phyloP scores from a whole-genome alignment of 2,888 invertebrate genomes.

The Sepiola atlantica region DNA sequence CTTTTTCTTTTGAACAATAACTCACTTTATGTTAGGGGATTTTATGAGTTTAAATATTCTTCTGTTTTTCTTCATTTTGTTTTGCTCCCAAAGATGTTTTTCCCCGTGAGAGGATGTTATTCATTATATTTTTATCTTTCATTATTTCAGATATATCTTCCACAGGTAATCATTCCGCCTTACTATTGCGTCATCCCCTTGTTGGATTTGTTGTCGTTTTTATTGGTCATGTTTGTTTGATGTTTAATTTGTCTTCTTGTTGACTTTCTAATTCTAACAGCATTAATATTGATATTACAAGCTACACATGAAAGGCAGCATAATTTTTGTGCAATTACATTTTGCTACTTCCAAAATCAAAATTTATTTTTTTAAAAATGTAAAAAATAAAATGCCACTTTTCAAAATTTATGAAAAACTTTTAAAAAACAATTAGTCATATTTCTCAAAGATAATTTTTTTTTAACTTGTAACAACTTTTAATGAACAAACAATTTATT shows the following conservation, averaged over 20 bases:
- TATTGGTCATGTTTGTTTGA: not conserved
- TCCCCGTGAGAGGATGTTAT: not conserved
- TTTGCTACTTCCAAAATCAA: not conserved
- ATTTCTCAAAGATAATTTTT: not conserved
- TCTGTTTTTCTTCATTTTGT: not conserved
- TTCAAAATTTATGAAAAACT: too few species aligned
- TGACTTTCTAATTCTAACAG: not conserved
- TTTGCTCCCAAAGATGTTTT: not conserved
- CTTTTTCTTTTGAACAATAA: too few species aligned
- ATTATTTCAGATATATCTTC: constrained; percentile 14
- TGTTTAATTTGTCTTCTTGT: not conserved
- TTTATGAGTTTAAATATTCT: not conserved
- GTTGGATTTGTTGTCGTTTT: not conserved
- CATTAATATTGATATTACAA: not conserved
- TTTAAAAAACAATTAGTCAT: not conserved
- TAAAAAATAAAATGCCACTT: too few species aligned
- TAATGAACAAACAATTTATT: too few species aligned
- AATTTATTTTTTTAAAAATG: too few species aligned
- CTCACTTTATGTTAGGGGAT: too few species aligned
- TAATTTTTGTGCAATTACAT: too few species aligned
- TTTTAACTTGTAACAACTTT: not conserved
- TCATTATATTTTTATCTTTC: not conserved
- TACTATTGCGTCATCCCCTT: not conserved
- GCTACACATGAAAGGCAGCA: too few species aligned
- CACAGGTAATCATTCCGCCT: not conserved